These are phyloP conservation scores for Lucilia cuprina DNA, from an alignment of 1,140 invertebrate species.

Conservation along the genomic window DNA sequence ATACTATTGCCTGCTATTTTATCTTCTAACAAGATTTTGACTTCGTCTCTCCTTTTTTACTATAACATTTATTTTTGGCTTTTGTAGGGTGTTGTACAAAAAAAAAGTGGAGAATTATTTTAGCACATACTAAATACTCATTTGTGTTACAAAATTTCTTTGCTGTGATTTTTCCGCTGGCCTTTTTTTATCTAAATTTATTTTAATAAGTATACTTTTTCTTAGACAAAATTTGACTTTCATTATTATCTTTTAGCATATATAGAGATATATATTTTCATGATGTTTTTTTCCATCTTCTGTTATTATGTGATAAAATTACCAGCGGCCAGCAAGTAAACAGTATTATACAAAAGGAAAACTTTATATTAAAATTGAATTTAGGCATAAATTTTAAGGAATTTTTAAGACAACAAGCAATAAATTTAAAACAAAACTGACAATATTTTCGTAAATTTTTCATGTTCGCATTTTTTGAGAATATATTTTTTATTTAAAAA, in stretches of 20 bases:
- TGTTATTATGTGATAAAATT: background rate
- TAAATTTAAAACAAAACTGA: no score
- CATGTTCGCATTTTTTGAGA: no score
- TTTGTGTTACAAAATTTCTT: background rate
- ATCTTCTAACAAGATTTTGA: background rate
- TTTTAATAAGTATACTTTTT: background rate
- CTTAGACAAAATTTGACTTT: background rate
- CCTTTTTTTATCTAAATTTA: background rate
- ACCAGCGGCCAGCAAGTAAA: background rate
- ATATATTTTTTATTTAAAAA: no score
- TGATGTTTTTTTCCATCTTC: background rate
- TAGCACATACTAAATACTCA: conserved; percentile 2
- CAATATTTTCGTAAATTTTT: no score
- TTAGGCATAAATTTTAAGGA: no score
- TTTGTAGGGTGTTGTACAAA: no score
- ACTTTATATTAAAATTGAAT: no score
- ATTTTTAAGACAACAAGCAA: no score
- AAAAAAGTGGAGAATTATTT: no score
- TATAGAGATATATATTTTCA: background rate
- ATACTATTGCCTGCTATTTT: no score
- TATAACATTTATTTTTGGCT: background rate
- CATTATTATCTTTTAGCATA: background rate
- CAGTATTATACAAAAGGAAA: no score
- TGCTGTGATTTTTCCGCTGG: background rate
- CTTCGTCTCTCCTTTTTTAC: background rate